Percentiles rank a stretch among this genome's conserved stretches.
Evolutionary conservation across 2,113 vertebrate species (phyloP).

Genomic region (Tragelaphus buxtoni): DNA sequence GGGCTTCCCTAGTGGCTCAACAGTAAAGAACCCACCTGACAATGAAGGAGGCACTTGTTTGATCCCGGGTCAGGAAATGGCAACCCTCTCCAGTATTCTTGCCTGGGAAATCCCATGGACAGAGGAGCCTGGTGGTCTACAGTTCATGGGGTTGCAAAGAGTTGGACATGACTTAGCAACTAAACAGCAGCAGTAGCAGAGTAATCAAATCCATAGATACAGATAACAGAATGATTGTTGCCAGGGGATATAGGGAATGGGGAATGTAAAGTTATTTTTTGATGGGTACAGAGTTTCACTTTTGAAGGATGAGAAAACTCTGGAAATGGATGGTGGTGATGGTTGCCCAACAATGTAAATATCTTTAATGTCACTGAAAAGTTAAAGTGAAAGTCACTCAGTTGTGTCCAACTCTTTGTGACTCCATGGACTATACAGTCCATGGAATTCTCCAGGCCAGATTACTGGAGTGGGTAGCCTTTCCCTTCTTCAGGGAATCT

Average conservation of each 20-base stretch:
- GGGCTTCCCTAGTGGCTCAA: not conserved
- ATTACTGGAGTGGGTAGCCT: not conserved
- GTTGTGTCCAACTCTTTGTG: not conserved
- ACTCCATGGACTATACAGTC: not conserved
- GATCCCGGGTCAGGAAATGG: not conserved
- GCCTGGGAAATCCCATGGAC: not conserved
- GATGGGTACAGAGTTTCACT: not conserved
- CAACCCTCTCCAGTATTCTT: not conserved
- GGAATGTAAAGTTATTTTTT: not conserved
- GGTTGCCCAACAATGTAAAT: not conserved
- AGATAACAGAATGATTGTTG: not conserved
- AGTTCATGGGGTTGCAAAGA: not conserved
- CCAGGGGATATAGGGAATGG: not conserved
- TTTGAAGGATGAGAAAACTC: not conserved
- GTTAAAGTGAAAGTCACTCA: not conserved
- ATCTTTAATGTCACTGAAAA: not conserved
- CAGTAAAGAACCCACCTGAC: not conserved
- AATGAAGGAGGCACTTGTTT: not conserved
- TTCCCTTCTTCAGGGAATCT: not conserved
- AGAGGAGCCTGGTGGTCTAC: not conserved
- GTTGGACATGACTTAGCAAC: not conserved
- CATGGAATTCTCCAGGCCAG: not conserved
- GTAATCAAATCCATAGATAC: not conserved
- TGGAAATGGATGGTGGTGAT: not conserved
- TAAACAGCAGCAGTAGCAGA: not conserved